Conservation (phyloP, 2,888 invertebrate species). For the Cryptocheilus praepositus region DNA sequence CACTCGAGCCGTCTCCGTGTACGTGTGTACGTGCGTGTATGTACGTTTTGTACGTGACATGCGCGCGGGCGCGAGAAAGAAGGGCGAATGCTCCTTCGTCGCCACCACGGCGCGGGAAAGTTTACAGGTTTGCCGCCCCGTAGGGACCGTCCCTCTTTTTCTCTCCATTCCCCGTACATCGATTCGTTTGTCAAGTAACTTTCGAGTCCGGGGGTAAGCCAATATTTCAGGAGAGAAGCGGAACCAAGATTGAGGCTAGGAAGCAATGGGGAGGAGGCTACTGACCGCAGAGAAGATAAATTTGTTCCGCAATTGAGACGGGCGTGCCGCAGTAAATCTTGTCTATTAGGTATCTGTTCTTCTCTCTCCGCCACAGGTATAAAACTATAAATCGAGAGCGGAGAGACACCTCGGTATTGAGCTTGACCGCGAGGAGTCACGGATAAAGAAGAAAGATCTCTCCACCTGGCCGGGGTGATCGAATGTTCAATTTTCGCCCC, state of each 20-base stretch:
- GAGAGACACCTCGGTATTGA: slow-evolving; percentile 54
- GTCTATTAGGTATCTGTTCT: slow-evolving; percentile 68
- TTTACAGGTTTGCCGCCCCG: slow-evolving; percentile 49
- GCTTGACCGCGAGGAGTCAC: slow-evolving; percentile 47
- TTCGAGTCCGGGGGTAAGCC: slow-evolving; percentile 70
- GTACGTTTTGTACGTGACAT: background rate
- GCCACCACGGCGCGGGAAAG: slow-evolving; percentile 40
- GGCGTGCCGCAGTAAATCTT: slow-evolving; percentile 70
- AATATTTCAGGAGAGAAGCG: slow-evolving; percentile 68
- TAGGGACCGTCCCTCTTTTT: slow-evolving; percentile 50
- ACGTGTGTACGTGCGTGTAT: too few relatives aligned
- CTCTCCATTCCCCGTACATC: slow-evolving; percentile 49
- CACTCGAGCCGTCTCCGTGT: too few relatives aligned
- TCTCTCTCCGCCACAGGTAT: slow-evolving; percentile 60
- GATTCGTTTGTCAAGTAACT: slow-evolving; percentile 65
- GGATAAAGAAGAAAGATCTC: slow-evolving; percentile 28
- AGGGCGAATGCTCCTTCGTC: slow-evolving; percentile 16
- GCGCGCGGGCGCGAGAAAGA: background rate
- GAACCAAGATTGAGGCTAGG: slow-evolving; percentile 71
- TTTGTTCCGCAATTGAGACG: slow-evolving; percentile 73
- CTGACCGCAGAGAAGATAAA: slow-evolving; percentile 72
- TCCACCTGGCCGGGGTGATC: slow-evolving; percentile 25
- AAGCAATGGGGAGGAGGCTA: slow-evolving; percentile 65
- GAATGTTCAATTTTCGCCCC: too few relatives aligned
- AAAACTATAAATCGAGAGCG: slow-evolving; percentile 64